phyloP scores from a whole-genome alignment of 2,888 invertebrate genomes.

The Augiades crinisus region DNA sequence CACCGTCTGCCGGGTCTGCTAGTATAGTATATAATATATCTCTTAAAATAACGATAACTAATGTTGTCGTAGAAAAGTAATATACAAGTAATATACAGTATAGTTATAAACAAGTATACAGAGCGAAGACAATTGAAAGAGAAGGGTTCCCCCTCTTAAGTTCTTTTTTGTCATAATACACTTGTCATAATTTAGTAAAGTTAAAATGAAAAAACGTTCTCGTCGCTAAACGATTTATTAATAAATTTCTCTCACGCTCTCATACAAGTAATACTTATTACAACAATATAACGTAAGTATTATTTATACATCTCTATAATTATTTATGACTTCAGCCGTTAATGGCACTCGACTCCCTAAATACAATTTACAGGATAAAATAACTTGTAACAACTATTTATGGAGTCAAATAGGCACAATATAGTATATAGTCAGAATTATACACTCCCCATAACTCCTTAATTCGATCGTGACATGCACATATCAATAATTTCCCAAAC shows the following conservation, averaged over 20 bases:
- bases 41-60: too few species aligned
- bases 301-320: constrained; percentile 40
- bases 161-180: too few species aligned
- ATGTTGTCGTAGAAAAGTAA: too few species aligned
- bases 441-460: constrained; percentile 36
- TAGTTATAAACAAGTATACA: too few species aligned
- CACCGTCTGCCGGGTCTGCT: too few species aligned
- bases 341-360: constrained; percentile 55
- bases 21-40: too few species aligned
- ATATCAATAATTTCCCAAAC: constrained; percentile 24
- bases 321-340: constrained; percentile 54
- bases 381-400: constrained; percentile 28
- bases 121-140: too few species aligned
- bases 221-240: constrained; percentile 64
- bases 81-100: too few species aligned
- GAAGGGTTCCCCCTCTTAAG: too few species aligned
- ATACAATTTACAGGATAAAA: constrained; percentile 33
- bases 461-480: constrained; percentile 42
- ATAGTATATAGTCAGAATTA: constrained; percentile 31
- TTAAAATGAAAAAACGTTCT: constrained; percentile 34
- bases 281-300: constrained; percentile 46
- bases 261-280: constrained; percentile 73
- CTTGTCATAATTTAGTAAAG: too few species aligned
- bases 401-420: constrained; percentile 27
- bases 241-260: constrained; percentile 59